A percentile compares a stretch with the other conserved stretches of the same genome.
Conservation (phyloP, 2,888 invertebrate genomes). For the Caenorhabditis japonica region DNA sequence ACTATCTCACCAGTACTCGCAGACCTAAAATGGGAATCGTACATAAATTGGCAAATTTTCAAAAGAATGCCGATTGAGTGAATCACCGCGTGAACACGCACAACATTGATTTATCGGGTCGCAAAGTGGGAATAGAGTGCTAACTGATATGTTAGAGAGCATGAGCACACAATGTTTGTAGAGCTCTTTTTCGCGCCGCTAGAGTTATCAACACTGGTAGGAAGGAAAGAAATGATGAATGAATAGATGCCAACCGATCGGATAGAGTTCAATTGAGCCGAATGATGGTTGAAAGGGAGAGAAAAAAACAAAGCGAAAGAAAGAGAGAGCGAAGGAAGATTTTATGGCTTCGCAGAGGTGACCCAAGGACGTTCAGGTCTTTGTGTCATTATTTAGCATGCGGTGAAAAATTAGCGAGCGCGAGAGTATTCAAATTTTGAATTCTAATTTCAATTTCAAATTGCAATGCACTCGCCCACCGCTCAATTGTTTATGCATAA, state of each 20-base stretch:
- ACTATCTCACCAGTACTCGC: conserved; percentile 5
- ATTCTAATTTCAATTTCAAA: conserved; percentile 3
- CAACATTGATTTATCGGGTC: conserved; percentile 11
- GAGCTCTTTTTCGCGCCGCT: no score
- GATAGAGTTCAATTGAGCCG: not conserved
- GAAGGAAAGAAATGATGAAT: no score
- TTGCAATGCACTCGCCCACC: not conserved
- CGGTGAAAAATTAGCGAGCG: no score
- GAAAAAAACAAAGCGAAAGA: conserved; percentile 9
- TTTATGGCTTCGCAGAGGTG: conserved; percentile 27
- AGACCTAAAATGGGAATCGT: conserved; percentile 17
- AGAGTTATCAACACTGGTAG: no score
- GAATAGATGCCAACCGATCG: no score
- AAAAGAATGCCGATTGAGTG: conserved; percentile 19
- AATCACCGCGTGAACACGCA: conserved; percentile 18
- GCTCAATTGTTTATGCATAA: no score
- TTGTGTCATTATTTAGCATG: conserved; percentile 13
- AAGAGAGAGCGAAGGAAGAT: conserved; percentile 7
- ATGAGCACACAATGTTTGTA: no score
- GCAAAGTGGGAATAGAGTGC: no score
- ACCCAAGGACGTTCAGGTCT: conserved; percentile 21
- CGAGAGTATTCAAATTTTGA: not conserved
- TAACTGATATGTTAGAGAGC: no score
- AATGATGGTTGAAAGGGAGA: not conserved
- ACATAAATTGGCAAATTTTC: conserved; percentile 23